Evolutionary conservation across 2,797 vertebrate species (phyloP).

Genomic region (Sebastes taczanowskii): DNA sequence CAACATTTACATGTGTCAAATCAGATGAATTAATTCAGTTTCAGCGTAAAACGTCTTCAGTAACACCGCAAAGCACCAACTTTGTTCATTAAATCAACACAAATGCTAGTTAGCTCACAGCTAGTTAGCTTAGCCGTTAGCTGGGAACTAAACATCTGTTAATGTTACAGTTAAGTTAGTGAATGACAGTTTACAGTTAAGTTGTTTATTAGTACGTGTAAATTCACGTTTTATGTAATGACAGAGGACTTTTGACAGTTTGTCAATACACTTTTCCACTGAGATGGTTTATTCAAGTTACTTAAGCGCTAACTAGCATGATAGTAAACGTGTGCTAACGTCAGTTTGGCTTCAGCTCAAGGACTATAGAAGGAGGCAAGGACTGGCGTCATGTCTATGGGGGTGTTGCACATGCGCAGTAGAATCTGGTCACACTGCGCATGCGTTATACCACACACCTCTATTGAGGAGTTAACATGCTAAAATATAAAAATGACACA

Average conservation of each 20-base stretch:
- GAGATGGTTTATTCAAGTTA: not conserved
- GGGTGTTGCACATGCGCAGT: no score
- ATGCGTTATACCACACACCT: no score
- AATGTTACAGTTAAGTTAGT: not conserved
- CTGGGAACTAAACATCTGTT: slow-evolving; percentile 72
- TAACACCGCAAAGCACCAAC: not conserved
- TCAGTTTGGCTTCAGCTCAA: not conserved
- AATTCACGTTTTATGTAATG: not conserved
- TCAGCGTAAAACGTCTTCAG: no score
- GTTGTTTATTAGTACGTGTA: fast-evolving
- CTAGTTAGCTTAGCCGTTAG: slow-evolving; percentile 27
- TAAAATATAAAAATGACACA: no score
- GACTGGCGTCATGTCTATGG: fast-evolving
- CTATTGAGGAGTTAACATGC: no score
- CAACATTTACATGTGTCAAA: not conserved
- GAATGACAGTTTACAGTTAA: not conserved
- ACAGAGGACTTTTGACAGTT: not conserved
- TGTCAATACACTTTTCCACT: not conserved
- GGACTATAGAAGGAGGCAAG: fast-evolving
- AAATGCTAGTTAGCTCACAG: not conserved
- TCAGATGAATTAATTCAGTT: not conserved
- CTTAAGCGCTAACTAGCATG: not conserved
- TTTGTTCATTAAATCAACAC: not conserved
- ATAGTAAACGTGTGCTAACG: slow-evolving; percentile 49
- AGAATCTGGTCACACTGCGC: no score